Conservation (phyloP, 2,797 vertebrate species). For the Ctenochaetus hawaiiensis region DNA sequence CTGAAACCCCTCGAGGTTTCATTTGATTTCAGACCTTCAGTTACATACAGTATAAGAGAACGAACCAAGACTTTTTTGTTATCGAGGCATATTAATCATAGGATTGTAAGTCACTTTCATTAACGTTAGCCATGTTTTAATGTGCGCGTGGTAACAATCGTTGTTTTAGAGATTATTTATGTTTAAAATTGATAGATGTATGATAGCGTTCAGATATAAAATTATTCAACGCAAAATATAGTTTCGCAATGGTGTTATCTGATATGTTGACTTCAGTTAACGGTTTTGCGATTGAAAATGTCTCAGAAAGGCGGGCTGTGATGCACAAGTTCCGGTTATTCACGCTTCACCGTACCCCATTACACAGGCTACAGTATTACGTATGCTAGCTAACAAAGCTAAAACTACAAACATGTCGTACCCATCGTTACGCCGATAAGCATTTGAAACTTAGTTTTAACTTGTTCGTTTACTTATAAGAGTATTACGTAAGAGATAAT, state of each 20-base stretch:
- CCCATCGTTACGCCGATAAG: neutral
- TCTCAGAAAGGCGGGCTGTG: constrained; percentile 69
- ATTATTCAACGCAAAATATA: rapidly evolving
- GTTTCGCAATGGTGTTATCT: neutral
- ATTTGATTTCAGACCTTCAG: too few relatives aligned
- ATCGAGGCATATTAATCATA: too few relatives aligned
- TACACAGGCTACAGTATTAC: constrained; percentile 8
- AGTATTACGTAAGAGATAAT: neutral
- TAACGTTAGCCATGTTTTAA: too few relatives aligned
- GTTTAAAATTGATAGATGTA: neutral
- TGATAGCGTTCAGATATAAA: too few relatives aligned
- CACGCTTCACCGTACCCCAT: constrained; percentile 31
- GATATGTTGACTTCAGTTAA: constrained; percentile 1
- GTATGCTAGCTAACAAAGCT: neutral
- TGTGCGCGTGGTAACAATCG: neutral
- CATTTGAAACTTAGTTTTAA: neutral
- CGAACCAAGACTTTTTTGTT: neutral
- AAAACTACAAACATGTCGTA: neutral
- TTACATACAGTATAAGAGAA: neutral
- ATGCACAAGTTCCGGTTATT: constrained; percentile 53
- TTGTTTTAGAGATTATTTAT: neutral
- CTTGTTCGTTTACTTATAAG: rapidly evolving
- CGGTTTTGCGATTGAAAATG: constrained; percentile 16
- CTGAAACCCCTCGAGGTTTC: too few relatives aligned
- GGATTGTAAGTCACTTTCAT: neutral